phyloP scores from a whole-genome alignment of 37 sponge, comb jelly and placozoan species.

The Lycopodina hypogea region DNA sequence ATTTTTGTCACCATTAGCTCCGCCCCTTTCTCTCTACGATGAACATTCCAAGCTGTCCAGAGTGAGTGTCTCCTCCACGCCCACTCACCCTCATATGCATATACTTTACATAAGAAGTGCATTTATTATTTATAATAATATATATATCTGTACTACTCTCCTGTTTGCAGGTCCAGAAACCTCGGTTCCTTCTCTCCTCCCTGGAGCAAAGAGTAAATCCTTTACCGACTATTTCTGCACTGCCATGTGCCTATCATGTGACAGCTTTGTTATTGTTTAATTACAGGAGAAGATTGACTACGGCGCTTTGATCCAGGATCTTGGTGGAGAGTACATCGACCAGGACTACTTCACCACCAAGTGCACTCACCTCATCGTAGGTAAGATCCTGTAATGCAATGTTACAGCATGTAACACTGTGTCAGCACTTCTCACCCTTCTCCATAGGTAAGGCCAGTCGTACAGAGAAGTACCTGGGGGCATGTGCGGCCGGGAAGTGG shows the following conservation, averaged over 20 bases:
- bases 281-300: conserved; percentile 68
- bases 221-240: background rate
- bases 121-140: background rate
- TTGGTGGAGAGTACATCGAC: conserved; percentile 65
- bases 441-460: conserved; percentile 59
- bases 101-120: no score
- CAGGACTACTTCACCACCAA: conserved; percentile 52
- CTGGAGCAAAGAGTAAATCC: conserved; percentile 35
- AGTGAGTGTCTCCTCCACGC: background rate
- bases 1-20: background rate
- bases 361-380: conserved; percentile 80
- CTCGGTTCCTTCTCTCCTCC: conserved; percentile 44
- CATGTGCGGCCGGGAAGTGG: conserved; percentile 89
- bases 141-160: background rate
- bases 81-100: background rate
- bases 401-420: no score
- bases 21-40: no score
- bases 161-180: conserved; percentile 9
- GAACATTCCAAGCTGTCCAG: background rate
- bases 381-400: conserved; percentile 4
- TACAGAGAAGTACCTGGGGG: conserved; percentile 85
- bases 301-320: conserved; percentile 64
- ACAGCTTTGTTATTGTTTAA: no score
- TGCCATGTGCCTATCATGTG: no score
- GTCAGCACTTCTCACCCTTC: no score